Evolutionary conservation across 2,888 invertebrate genomes (phyloP), one percentile per base, ranked within the genome.

Genomic region (Caenorhabditis sp.): DNA sequence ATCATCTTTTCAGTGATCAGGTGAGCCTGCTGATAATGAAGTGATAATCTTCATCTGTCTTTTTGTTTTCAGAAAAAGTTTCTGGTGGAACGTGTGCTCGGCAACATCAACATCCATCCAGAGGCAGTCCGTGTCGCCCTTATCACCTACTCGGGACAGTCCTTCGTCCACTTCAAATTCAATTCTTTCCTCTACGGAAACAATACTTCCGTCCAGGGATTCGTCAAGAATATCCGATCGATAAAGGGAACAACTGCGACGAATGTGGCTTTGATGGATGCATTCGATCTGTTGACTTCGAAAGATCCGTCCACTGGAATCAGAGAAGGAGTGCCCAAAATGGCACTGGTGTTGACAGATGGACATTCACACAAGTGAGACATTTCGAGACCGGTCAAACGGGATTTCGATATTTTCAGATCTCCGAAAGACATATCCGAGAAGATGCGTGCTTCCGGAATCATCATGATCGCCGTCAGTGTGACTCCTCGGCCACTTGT

Each of bases 171-270:
- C 69, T 90, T 90, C 84, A 85, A 85, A 60, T 91, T 90, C 87
- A 88, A 90, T 68, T 85, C 86, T 32, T 80, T 79, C 56, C 74
- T 80, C 11, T 87, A 82, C 62, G 82, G 84, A 35, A 90, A 90
- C 82, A 90, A 90, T 72, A 70, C 87, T n/a, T 84, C 86, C 2
- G 87, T 90, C 11, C 85, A 82, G 24, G 84, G 86, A 68, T 87
- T 90, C 56, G 74, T 90, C 15, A 85, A 85, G 53, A 81, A 78
- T 5, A 78, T 90, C 58, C 77, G 87, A 28, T 85, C 89, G 3
- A 90, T 90, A 64, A 89, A 89, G 76, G 84, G 90, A 22, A 89
- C 89, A n/a, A 90, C 90, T 0, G 83, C 85, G 0, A 90, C 90
- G 0, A 85, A 88, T 51, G 55, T 87, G 28, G 90, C 90, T 13